A percentile compares a stretch with the other conserved stretches of the same genome.
Conservation (phyloP, 2,797 vertebrate species). For the Phylloscopus collybita region DNA sequence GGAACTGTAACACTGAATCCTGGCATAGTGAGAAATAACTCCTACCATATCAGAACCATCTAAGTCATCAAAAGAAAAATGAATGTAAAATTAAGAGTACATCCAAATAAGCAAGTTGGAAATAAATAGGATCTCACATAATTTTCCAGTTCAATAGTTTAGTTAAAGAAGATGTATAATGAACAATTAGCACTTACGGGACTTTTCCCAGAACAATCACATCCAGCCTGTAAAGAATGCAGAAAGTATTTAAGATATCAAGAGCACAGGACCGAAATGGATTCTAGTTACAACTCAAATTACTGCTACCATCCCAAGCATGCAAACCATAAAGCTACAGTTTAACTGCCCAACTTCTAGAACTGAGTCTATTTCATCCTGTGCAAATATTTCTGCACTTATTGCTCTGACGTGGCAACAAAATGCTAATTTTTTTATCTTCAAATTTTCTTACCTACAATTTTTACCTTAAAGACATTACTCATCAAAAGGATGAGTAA, state of each 20-base stretch:
- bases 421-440: background rate
- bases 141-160: background rate
- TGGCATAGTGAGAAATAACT: background rate
- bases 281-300: background rate
- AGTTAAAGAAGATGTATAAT: background rate
- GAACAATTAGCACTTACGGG: conserved; percentile 49
- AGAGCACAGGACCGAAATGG: background rate
- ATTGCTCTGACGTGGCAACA: background rate
- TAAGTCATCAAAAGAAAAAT: background rate
- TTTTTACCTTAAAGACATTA: background rate
- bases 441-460: background rate
- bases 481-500: background rate
- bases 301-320: background rate
- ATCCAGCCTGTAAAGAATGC: conserved; percentile 46
- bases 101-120: background rate
- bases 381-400: background rate
- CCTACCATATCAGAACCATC: background rate
- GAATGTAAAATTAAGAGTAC: background rate
- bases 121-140: background rate
- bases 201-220: conserved; percentile 46
- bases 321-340: background rate
- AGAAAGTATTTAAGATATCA: background rate
- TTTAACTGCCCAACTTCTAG: background rate
- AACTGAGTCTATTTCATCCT: background rate
- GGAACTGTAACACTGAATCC: background rate